Evolutionary conservation across 2,888 invertebrate genomes (phyloP).

Genomic region (Pseudanteris insignis): DNA sequence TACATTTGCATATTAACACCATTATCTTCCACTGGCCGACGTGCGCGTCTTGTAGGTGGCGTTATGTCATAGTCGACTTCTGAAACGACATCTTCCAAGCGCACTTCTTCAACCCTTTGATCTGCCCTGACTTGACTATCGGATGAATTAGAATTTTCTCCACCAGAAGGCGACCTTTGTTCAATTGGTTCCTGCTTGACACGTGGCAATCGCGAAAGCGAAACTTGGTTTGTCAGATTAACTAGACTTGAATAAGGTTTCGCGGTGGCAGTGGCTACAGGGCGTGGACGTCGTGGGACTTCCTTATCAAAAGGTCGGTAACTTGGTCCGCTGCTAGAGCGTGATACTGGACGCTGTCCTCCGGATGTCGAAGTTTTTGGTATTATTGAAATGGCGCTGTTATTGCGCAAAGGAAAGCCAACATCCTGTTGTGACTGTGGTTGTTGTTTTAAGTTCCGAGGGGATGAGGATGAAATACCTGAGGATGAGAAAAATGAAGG

Average conservation of each 20-base stretch:
- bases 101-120: constrained; percentile 63
- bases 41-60: constrained; percentile 52
- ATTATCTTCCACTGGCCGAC: constrained; percentile 56
- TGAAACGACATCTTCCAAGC: constrained; percentile 62
- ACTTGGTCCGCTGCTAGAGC: constrained; percentile 53
- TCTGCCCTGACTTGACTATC: constrained; percentile 61
- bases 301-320: constrained; percentile 63
- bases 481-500: constrained; percentile 11
- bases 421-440: constrained; percentile 49
- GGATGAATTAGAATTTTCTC: constrained; percentile 64
- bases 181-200: constrained; percentile 58
- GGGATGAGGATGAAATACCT: constrained; percentile 23
- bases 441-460: constrained; percentile 47
- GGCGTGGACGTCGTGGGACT: constrained; percentile 54
- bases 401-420: constrained; percentile 63
- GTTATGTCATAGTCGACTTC: too few species aligned
- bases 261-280: constrained; percentile 60
- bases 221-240: constrained; percentile 59
- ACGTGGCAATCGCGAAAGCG: constrained; percentile 58
- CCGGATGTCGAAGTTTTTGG: constrained; percentile 59
- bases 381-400: constrained; percentile 66
- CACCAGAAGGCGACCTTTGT: constrained; percentile 53
- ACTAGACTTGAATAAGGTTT: constrained; percentile 62
- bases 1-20: constrained; percentile 33
- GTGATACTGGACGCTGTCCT: constrained; percentile 52